phyloP scores from a whole-genome alignment of 2,888 invertebrate species.

The Dyspetes luteomarginatus region DNA sequence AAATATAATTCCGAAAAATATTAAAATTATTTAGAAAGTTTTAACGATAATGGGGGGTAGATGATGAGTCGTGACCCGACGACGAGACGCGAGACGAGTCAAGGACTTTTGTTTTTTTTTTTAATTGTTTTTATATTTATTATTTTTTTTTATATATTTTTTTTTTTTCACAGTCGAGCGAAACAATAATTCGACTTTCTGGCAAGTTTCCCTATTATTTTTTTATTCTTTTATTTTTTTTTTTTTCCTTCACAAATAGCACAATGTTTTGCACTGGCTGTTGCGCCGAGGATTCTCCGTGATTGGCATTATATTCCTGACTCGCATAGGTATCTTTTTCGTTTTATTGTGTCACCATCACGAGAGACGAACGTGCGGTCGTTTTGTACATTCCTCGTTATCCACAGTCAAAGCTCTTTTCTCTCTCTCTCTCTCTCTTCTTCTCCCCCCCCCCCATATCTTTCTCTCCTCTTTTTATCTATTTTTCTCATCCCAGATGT shows the following conservation, averaged over 20 bases:
- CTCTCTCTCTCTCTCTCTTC: constrained; percentile 9
- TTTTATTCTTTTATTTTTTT: no score
- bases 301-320: constrained; percentile 25
- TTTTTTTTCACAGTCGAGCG: background rate
- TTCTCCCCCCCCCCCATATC: constrained; percentile 18
- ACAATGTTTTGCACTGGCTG: background rate
- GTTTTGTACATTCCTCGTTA: constrained; percentile 24
- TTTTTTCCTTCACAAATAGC: background rate
- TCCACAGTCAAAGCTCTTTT: constrained; percentile 44
- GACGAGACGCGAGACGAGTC: background rate
- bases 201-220: background rate
- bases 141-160: background rate
- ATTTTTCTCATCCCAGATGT: constrained; percentile 42
- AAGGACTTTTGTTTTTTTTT: constrained; percentile 3
- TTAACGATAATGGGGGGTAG: background rate
- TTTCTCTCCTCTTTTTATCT: constrained; percentile 29
- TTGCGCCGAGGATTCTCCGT: background rate
- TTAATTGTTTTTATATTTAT: background rate
- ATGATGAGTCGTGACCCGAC: constrained; percentile 1
- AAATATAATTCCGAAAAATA: no score
- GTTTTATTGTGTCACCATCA: constrained; percentile 6
- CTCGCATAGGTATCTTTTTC: background rate
- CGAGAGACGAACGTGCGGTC: constrained; percentile 22
- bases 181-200: constrained; percentile 9
- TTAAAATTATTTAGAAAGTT: constrained; percentile 11